Percentiles rank a stretch among this genome's conserved stretches.
Conservation (phyloP, 2,113 vertebrate genomes). For the Leucopternis melanops region DNA sequence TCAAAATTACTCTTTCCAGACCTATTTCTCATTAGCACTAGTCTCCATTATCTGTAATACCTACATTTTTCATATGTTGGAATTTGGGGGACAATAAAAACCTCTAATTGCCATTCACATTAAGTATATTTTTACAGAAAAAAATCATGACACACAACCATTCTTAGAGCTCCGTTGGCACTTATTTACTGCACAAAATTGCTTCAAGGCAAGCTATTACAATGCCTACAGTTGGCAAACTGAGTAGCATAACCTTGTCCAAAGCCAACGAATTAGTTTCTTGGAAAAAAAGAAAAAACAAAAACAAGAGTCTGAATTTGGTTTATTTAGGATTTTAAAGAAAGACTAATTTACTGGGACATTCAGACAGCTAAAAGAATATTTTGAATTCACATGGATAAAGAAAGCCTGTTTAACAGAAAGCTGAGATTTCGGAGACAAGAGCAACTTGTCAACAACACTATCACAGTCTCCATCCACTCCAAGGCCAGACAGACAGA, state of each 20-base stretch:
- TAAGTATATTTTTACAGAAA: background rate
- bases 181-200: background rate
- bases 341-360: background rate
- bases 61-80: background rate
- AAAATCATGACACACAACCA: background rate
- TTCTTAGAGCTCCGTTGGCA: background rate
- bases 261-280: background rate
- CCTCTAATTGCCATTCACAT: background rate
- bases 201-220: background rate
- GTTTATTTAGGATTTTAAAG: background rate
- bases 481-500: background rate
- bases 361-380: background rate
- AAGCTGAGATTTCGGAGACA: background rate
- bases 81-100: background rate
- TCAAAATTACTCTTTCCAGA: background rate
- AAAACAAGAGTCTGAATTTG: background rate
- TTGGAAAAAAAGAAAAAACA: background rate
- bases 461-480: background rate
- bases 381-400: background rate
- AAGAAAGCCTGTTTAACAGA: background rate
- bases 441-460: background rate
- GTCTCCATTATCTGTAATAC: background rate
- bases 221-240: background rate
- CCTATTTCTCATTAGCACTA: background rate
- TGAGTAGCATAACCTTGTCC: background rate